Base-by-base conservation (phyloP, 2,797 vertebrate genomes). In the Pangasius larnaudii region DNA sequence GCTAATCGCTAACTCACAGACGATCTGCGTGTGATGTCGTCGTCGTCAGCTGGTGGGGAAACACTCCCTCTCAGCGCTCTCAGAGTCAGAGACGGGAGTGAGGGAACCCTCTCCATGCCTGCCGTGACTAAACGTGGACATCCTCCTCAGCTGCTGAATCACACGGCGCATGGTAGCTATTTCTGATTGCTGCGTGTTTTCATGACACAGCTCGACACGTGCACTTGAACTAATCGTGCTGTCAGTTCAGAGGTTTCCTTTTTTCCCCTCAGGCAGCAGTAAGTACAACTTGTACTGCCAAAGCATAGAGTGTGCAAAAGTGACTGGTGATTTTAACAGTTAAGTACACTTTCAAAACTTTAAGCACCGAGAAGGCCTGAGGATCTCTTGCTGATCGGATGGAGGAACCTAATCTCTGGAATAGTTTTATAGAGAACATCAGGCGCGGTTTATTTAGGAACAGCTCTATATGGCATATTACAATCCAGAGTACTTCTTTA, bases 61-160 rank as follows among this genome's bases (percentile, higher is more conserved):
- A 46, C 53, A 69, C 90, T 82, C 78, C 84, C 85, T 89, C 87
- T 91, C 86, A 80, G 72, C 78, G 65, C 87, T 88, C 61, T 33
- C n/a, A 0, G 84, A 91, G 72, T 91, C 90, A 90, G 87, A 90
- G 88, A 80, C 83, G 71, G 87, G 78, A 88, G 91, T 11, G 78
- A 91, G 91, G 91, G 85, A 92, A 92, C 81, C 91, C 91, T 92
- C 87, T 87, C 85, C 89, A 19, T 87, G 90, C 86, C 86, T 89
- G 87, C 86, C 85, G 53, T 69, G 83, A 89, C 84, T 90, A 91
- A 89, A 91, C 86, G 82, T 87, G 89, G 88, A 89, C 86, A 71
- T 88, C 91, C 87, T 90, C 86, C 87, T 84, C 85, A 27, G 87
- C 86, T 65, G 86, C 89, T 92, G 90, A 92, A 86, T 92, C 91